Conservation (phyloP, 2,797 vertebrate species). For the Pseudocheirus occidentalis region DNA sequence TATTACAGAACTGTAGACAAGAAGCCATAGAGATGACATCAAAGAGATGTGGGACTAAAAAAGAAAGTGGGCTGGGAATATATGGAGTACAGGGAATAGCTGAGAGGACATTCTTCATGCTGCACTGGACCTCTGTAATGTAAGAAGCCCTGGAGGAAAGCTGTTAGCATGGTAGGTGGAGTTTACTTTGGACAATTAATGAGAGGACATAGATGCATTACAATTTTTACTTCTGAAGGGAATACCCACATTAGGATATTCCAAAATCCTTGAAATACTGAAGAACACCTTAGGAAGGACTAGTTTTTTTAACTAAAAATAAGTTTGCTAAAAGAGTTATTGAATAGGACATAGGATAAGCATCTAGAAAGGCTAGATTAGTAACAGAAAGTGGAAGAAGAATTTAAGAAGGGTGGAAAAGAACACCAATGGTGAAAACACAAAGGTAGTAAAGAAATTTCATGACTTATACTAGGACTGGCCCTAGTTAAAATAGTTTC, state of each 20-base stretch:
- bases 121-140: background rate
- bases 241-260: background rate
- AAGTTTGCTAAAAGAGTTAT: background rate
- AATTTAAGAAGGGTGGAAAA: slow-evolving; percentile 27
- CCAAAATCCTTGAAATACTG: background rate
- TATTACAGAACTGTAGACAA: background rate
- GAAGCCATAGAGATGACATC: background rate
- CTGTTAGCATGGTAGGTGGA: background rate
- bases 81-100: background rate
- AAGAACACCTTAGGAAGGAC: background rate
- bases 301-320: background rate
- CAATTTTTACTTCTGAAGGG: background rate
- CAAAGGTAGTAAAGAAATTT: slow-evolving; percentile 20
- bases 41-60: background rate
- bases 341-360: slow-evolving; percentile 17
- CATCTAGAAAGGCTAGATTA: background rate
- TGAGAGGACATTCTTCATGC: background rate
- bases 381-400: background rate
- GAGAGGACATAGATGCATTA: background rate
- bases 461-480: background rate
- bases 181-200: background rate
- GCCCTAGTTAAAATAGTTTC: background rate
- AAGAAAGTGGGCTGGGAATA: background rate
- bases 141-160: background rate
- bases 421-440: background rate